These are phyloP conservation scores for Eidolon dupreanum DNA, from an alignment of 2,797 vertebrate genomes.

Conservation along the genomic window DNA sequence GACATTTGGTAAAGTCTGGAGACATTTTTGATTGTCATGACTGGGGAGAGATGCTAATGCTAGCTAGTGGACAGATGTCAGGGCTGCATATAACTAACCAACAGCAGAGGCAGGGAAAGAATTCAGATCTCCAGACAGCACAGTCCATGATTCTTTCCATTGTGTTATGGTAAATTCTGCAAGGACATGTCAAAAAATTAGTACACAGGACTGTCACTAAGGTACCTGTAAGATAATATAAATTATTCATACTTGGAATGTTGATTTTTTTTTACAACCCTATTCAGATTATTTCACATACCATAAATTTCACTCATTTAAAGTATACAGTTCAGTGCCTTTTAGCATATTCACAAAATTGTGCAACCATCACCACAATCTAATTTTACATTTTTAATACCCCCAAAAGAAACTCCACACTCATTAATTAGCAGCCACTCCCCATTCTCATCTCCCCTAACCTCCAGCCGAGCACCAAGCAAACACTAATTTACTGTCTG, in stretches of 20 bases:
- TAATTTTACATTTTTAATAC: not conserved
- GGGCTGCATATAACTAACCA: accelerated
- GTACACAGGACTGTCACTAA: not conserved
- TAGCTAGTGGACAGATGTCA: not conserved
- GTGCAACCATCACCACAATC: not conserved
- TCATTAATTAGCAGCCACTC: not conserved
- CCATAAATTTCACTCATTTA: not conserved
- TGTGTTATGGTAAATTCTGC: not conserved
- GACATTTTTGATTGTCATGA: not conserved
- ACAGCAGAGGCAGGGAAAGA: not conserved
- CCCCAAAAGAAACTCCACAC: not conserved
- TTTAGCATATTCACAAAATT: not conserved
- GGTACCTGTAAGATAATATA: not conserved
- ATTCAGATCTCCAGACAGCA: not conserved
- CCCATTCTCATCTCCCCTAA: not conserved
- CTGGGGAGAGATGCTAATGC: not conserved
- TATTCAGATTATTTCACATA: not conserved
- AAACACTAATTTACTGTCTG: not conserved
- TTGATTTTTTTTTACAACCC: not conserved
- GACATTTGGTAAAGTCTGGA: not conserved
- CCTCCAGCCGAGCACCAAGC: not conserved
- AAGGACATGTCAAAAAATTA: not conserved
- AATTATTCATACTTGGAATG: not conserved
- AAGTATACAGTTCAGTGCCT: not conserved
- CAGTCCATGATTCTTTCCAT: not conserved